Conservation (phyloP, 2,797 vertebrate genomes). For the Tachyglossus aculeatus region DNA sequence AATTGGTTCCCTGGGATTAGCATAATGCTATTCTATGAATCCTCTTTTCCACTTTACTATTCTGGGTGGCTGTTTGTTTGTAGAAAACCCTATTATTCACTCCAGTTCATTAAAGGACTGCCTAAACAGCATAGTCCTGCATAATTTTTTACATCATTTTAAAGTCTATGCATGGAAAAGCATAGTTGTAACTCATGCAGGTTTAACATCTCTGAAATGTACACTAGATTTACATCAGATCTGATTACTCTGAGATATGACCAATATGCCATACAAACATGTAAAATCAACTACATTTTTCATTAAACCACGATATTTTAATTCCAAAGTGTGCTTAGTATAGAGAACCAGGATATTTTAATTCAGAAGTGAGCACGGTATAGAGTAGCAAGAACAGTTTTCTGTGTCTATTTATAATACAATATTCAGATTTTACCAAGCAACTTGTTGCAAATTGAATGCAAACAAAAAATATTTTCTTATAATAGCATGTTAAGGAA, state of each 20-base stretch:
- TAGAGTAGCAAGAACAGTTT: no score
- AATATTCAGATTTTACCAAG: no score
- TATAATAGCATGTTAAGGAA: no score
- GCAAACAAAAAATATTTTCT: no score
- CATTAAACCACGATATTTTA: constrained; percentile 66
- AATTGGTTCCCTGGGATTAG: constrained; percentile 77
- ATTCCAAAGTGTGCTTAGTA: constrained; percentile 66
- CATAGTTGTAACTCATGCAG: constrained; percentile 54
- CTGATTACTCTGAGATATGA: constrained; percentile 65
- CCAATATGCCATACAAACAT: constrained; percentile 60
- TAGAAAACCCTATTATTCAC: constrained; percentile 74
- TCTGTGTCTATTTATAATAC: no score
- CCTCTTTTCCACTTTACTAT: constrained; percentile 68
- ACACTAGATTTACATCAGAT: constrained; percentile 68
- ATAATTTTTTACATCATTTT: constrained; percentile 71
- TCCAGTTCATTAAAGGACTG: constrained; percentile 73
- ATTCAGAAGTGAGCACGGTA: no score
- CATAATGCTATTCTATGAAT: constrained; percentile 73
- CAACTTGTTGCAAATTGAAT: no score
- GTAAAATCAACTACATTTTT: constrained; percentile 63
- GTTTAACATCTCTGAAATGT: constrained; percentile 62
- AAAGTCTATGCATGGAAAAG: constrained; percentile 61
- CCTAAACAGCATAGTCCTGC: constrained; percentile 69
- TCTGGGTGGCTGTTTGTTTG: constrained; percentile 73
- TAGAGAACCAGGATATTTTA: constrained; percentile 42